phyloP scores from a whole-genome alignment of 2,888 invertebrate species.

The Caenorhabditis sp. region DNA sequence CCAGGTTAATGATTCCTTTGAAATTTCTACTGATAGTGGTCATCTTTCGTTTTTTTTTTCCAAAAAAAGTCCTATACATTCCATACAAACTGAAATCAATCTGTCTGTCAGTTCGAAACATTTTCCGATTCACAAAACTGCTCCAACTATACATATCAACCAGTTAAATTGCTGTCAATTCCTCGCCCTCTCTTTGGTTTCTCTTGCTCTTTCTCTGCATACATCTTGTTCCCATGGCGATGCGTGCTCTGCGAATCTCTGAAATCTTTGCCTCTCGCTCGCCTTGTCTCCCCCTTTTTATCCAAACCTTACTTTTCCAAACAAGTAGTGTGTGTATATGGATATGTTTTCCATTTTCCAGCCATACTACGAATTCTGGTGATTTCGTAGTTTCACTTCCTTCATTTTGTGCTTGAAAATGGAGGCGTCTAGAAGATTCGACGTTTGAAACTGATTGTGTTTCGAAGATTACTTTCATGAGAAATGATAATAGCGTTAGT shows the following conservation, averaged over 20 bases:
- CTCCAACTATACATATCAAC: background rate
- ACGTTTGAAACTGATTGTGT: too few relatives aligned
- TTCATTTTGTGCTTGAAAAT: background rate
- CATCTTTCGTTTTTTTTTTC: too few relatives aligned
- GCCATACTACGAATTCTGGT: slow-evolving; percentile 11
- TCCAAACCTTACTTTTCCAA: slow-evolving; percentile 31
- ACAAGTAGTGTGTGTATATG: slow-evolving; percentile 4
- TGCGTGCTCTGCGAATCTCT: slow-evolving; percentile 33
- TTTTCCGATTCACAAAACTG: background rate
- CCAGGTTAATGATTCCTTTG: too few relatives aligned
- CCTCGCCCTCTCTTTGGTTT: background rate
- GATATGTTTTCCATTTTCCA: background rate
- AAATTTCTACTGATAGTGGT: too few relatives aligned
- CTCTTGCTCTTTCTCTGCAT: slow-evolving; percentile 12
- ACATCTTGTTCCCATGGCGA: slow-evolving; percentile 56
- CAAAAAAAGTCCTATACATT: too few relatives aligned
- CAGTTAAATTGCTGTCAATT: slow-evolving; percentile 18
- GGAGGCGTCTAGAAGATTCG: background rate
- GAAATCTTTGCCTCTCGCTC: slow-evolving; percentile 39
- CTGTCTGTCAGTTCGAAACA: background rate
- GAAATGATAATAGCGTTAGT: too few relatives aligned
- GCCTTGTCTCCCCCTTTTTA: slow-evolving; percentile 9
- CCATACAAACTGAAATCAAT: background rate
- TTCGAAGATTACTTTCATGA: too few relatives aligned
- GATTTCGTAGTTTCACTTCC: background rate